Conservation (phyloP, 2,113 vertebrate genomes). For the Stictonetta naevosa region DNA sequence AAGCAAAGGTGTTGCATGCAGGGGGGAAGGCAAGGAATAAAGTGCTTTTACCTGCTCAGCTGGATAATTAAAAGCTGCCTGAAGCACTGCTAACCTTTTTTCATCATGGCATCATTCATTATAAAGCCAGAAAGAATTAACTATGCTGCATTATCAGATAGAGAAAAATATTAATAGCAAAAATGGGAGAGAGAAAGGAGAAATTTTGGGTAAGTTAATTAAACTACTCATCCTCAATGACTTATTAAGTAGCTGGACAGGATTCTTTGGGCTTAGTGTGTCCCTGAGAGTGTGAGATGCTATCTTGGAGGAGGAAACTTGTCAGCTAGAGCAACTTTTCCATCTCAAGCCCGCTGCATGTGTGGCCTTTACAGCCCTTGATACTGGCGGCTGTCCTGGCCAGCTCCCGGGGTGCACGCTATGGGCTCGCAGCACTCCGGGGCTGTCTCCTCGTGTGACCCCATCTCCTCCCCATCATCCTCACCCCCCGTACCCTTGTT, state of each 20-base stretch:
- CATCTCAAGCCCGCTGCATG: rapidly evolving
- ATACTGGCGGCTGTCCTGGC: too few relatives aligned
- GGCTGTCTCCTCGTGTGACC: background rate
- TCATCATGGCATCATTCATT: slow-evolving; percentile 70
- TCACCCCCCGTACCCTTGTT: background rate
- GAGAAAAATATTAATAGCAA: slow-evolving; percentile 78
- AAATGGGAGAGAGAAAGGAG: slow-evolving; percentile 67
- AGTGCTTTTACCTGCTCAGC: slow-evolving; percentile 68
- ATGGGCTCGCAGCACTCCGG: background rate
- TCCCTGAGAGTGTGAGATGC: background rate
- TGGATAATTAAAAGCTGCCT: slow-evolving; percentile 77
- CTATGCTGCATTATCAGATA: slow-evolving; percentile 75
- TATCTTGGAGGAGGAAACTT: background rate
- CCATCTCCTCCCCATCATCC: background rate
- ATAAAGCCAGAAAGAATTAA: slow-evolving; percentile 80
- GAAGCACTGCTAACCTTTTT: slow-evolving; percentile 70
- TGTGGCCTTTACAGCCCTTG: background rate
- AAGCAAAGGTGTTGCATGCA: background rate
- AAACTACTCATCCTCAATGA: slow-evolving; percentile 67
- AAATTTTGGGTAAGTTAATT: slow-evolving; percentile 77
- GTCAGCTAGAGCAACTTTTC: background rate
- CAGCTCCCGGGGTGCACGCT: background rate
- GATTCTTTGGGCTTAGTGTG: slow-evolving; percentile 14
- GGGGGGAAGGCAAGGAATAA: slow-evolving; percentile 1
- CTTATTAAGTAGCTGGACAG: slow-evolving; percentile 66